phyloP scores from a whole-genome alignment of 2,888 invertebrate species.

The Andrena marginata region DNA sequence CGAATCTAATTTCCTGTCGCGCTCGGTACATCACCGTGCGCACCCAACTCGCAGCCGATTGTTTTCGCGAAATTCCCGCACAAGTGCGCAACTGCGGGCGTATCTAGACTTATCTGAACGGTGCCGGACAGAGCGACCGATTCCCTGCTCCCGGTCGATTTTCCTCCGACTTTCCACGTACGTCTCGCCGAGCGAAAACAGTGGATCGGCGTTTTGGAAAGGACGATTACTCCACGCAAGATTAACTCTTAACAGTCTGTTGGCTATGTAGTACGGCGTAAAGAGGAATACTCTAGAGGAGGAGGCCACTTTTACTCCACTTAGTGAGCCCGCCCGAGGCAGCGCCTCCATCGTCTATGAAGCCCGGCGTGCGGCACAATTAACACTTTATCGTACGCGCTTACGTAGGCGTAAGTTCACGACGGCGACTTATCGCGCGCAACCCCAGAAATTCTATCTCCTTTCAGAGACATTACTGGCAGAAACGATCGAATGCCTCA shows the following conservation, averaged over 20 bases:
- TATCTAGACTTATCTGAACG: too few species aligned
- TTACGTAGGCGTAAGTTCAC: too few species aligned
- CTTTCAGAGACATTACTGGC: too few species aligned
- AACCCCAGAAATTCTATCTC: too few species aligned
- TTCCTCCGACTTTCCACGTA: background rate
- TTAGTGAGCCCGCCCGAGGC: background rate
- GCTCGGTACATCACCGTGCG: slow-evolving; percentile 2
- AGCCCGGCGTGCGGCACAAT: background rate
- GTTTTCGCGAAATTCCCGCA: background rate
- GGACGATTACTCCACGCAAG: background rate
- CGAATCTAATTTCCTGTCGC: slow-evolving; percentile 60
- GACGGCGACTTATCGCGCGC: too few species aligned
- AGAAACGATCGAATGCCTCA: too few species aligned
- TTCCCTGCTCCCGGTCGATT: background rate
- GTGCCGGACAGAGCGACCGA: too few species aligned
- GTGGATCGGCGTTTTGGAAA: background rate
- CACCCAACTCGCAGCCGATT: slow-evolving; percentile 2
- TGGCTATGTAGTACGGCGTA: slow-evolving; percentile 6
- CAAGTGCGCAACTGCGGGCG: too few species aligned
- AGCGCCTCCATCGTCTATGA: background rate
- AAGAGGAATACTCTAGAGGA: background rate
- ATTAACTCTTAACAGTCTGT: slow-evolving; percentile 6
- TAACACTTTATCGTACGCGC: too few species aligned
- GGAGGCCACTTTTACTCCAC: slow-evolving; percentile 2
- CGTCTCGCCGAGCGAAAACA: background rate